Evolutionary conservation across 1,140 invertebrate species (phyloP).

Genomic region (Penaeus japonicus): DNA sequence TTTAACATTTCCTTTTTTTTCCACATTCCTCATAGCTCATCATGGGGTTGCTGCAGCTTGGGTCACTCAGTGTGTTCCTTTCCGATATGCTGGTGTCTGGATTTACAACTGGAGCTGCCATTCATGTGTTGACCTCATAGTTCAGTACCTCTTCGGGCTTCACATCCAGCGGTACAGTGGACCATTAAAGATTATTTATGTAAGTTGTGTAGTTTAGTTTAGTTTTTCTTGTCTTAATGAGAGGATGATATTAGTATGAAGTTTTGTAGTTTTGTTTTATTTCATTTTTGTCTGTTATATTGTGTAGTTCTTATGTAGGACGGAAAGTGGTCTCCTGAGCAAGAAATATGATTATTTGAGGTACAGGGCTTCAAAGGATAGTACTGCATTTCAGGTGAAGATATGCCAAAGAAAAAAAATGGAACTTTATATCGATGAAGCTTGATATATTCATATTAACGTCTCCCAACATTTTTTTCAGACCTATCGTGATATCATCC

Average conservation of each 20-base stretch:
- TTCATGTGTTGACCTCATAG: conserved; percentile 91
- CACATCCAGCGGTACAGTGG: conserved; percentile 72
- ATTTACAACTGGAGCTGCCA: conserved; percentile 88
- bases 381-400: too few relatives aligned
- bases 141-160: conserved; percentile 85
- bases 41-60: conserved; percentile 84
- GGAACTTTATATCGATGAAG: too few relatives aligned
- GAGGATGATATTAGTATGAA: too few relatives aligned
- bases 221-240: too few relatives aligned
- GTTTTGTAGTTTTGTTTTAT: too few relatives aligned
- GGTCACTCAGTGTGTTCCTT: conserved; percentile 83
- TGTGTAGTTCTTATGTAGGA: too few relatives aligned
- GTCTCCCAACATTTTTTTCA: neutral
- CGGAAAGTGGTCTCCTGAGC: too few relatives aligned
- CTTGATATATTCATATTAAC: neutral
- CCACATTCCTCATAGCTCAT: conserved; percentile 69
- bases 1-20: neutral
- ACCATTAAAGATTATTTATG: conserved; percentile 76
- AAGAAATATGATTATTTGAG: too few relatives aligned
- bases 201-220: conserved; percentile 57
- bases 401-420: too few relatives aligned
- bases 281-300: too few relatives aligned
- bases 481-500: conserved; percentile 42
- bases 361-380: too few relatives aligned
- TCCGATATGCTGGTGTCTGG: conserved; percentile 90